Evolutionary conservation across 2,888 invertebrate species (phyloP), one percentile per base, ranked within the genome.

Genomic region (Pecten maximus): DNA sequence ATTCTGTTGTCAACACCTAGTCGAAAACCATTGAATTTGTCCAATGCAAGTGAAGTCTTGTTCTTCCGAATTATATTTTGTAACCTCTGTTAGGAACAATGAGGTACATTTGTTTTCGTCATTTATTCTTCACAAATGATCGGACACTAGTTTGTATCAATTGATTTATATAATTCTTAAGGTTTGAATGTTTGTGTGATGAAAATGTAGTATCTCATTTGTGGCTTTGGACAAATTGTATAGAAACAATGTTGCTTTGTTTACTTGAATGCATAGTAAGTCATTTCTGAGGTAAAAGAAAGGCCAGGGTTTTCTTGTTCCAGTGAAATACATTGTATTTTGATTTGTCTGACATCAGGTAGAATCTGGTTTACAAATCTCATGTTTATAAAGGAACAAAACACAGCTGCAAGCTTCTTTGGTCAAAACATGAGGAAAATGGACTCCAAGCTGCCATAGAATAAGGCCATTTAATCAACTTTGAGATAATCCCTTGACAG

Each of bases 381-480:
- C 2, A 6, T 74, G 74, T 74, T 74, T 74, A 74, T 35, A 74
- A 74, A 74, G 35, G 74, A 74, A 74, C 74, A 74, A 74, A 74
- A 74, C 35, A 10, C 74, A 74, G 35, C 74, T 6, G 74, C 74
- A 28, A 74, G 74, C 74, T 15, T 74, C 74, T 35, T 35, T 74
- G 10, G 28, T 74, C 35, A 74, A 10, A 35, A 74, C 35, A 35
- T 6, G 10, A 23, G 28, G 74, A 74, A 74, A 74, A 74, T 35
- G 35, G 35, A 74, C 74, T 35, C 15, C 3, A 35, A 44, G 40
- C 40, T 23, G 88, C 44, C 16, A 88, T 88, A 19, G 35, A 44
- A 28, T 88, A 40, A 6, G 12, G 44, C 40, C 88, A 88, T 88
- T 40, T 88, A 88, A 88, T 88, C 88, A 88, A 88, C 88, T 88